These are phyloP conservation scores for Meloidogyne floridensis DNA, from an alignment of 1,140 invertebrate genomes.

Conservation along the genomic window DNA sequence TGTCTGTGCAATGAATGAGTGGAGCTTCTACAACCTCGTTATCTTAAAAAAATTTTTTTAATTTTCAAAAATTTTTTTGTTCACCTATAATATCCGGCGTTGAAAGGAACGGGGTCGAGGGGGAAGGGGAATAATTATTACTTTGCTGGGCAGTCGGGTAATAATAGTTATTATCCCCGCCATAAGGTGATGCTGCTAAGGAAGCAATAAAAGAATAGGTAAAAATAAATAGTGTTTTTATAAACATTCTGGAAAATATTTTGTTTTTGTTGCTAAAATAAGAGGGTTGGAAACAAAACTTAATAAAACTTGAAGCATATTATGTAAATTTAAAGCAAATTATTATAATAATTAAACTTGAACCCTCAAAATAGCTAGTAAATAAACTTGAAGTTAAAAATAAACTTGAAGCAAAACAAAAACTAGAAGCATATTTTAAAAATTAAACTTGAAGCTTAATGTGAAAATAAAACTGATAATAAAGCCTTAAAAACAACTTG, in stretches of 20 bases:
- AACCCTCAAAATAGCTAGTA: too few species aligned
- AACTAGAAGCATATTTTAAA: background rate
- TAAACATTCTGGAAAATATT: background rate
- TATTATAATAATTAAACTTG: too few species aligned
- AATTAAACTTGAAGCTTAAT: background rate
- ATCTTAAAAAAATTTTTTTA: background rate
- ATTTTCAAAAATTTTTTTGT: background rate
- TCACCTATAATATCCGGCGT: background rate
- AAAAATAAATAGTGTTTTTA: background rate
- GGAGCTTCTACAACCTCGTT: slow-evolving; percentile 39
- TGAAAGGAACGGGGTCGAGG: background rate
- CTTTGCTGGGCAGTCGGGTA: background rate
- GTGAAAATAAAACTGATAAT: too few species aligned
- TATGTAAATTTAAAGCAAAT: too few species aligned
- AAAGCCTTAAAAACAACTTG: too few species aligned
- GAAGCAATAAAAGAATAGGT: background rate
- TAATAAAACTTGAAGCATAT: too few species aligned
- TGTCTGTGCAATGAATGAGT: slow-evolving; percentile 32
- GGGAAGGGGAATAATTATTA: background rate
- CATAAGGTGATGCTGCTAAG: background rate
- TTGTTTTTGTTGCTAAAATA: too few species aligned
- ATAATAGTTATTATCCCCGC: background rate
- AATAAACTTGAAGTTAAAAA: too few species aligned
- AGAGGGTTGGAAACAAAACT: too few species aligned
- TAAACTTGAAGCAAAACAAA: background rate